phyloP scores from a whole-genome alignment of 2,888 invertebrate genomes.

The Tetranychus piercei region DNA sequence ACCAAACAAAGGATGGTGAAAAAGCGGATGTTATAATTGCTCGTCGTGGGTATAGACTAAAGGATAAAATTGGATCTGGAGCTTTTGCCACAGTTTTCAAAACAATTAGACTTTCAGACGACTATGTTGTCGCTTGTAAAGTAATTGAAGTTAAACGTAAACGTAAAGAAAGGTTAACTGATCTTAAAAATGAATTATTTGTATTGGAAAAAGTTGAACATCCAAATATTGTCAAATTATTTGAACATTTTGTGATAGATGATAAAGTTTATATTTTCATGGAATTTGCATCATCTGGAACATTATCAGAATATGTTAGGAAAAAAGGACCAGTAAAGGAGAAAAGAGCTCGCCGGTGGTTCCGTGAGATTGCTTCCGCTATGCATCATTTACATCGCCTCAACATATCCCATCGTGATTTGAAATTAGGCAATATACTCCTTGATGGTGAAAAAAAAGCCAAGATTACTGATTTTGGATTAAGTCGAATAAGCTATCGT shows the following conservation, averaged over 20 bases:
- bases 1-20: background rate
- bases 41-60: background rate
- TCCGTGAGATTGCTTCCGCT: conserved; percentile 7
- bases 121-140: conserved; percentile 9
- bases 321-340: conserved; percentile 12
- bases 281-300: conserved; percentile 15
- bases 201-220: conserved; percentile 15
- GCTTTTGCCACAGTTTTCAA: conserved; percentile 18
- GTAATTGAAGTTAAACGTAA: conserved; percentile 12
- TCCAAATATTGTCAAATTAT: conserved; percentile 15
- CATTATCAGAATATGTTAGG: background rate
- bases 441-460: conserved; percentile 1
- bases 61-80: conserved; percentile 15
- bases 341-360: conserved; percentile 7
- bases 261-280: conserved; percentile 18
- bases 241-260: conserved; percentile 15
- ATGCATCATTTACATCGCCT: conserved; percentile 16
- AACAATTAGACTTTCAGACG: background rate
- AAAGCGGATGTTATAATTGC: conserved; percentile 2
- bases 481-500: conserved; percentile 10
- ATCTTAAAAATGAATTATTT: conserved; percentile 16
- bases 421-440: conserved; percentile 18
- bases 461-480: conserved; percentile 19
- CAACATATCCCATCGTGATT: conserved; percentile 17
- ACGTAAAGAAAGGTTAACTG: conserved; percentile 5